Base-by-base conservation (phyloP, 1,140 invertebrate species). In the Saccostrea cuccullata region DNA sequence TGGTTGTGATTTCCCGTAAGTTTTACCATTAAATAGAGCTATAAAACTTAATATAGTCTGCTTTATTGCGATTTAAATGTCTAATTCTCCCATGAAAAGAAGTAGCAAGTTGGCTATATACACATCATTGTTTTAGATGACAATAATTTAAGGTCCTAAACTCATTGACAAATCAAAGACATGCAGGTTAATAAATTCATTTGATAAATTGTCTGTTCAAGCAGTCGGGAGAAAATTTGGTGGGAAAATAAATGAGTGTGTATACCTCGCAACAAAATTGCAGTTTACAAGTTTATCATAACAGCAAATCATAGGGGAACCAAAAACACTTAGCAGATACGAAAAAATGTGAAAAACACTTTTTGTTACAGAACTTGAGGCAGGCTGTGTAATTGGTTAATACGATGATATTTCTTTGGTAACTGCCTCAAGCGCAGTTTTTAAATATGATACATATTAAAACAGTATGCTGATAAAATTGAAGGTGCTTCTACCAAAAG, bases 361-460 rank as follows among this genome's bases (percentile, higher is more conserved):
- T 11, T 77, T 77, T 36, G 30, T 30, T 77, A 26, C 70, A 36
- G 26, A 77, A 77, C 70, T 36, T 13, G 15, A 77, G 70, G 70
- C 70, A 77, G 23, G 70, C 70, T 30, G 26, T 77, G 30, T 77
- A 77, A 77, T 77, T 77, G 70, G 70, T 77, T 77, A 77, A 77
- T 36, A 77, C 15, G 26, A 11, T 77, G 70, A 77, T 77, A 77
- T 77, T 77, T 77, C 70, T 77, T 77, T 77, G 70, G 70, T 77
- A 77, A 77, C 70, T 30, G 30, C 70, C 30, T 77, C 26, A 77
- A 77, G 70, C 23, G 26, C 70, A 77, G 70, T 77, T 77, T 36
- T 77, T 77, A 77, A 77, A 77, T 77, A 77, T 77, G 70, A 77
- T 77, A 77, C 70, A 77, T 77, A 77, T 77, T 77, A 77, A 77